Percentiles rank a stretch among this genome's conserved stretches.
phyloP scores from a whole-genome alignment of 2,888 invertebrate species.

The Vesta saturnalis region DNA sequence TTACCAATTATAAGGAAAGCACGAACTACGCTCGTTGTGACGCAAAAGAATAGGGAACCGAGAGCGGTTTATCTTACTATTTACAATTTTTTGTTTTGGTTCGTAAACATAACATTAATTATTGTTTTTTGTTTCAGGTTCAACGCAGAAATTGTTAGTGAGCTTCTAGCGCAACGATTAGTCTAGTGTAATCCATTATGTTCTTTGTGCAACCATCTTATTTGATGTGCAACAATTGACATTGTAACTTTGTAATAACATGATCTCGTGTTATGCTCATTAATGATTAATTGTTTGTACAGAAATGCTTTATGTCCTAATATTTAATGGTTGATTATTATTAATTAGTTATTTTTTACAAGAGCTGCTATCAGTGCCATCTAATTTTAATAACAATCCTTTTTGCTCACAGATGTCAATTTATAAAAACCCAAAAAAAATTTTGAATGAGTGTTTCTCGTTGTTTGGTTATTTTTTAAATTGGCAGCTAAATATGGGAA shows the following conservation, averaged over 20 bases:
- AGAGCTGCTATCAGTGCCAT: constrained; percentile 43
- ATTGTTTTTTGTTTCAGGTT: constrained; percentile 50
- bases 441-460: too few relatives aligned
- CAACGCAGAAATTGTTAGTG: constrained; percentile 38
- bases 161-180: constrained; percentile 38
- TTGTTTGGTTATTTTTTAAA: constrained; percentile 25
- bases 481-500: constrained; percentile 37
- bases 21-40: too few relatives aligned
- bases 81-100: too few relatives aligned
- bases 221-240: constrained; percentile 54
- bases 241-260: constrained; percentile 58
- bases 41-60: too few relatives aligned
- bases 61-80: too few relatives aligned
- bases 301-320: constrained; percentile 48
- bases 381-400: constrained; percentile 29
- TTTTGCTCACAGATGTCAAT: constrained; percentile 43
- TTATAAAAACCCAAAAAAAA: constrained; percentile 30
- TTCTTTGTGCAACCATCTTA: constrained; percentile 49
- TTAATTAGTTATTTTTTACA: constrained; percentile 31
- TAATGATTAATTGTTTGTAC: constrained; percentile 59
- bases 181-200: constrained; percentile 32
- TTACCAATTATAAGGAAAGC: too few relatives aligned
- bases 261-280: constrained; percentile 63
- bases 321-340: constrained; percentile 38
- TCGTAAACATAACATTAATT: background rate